phyloP scores from a whole-genome alignment of 2,113 vertebrate species.

The Oreochromis spilurus region DNA sequence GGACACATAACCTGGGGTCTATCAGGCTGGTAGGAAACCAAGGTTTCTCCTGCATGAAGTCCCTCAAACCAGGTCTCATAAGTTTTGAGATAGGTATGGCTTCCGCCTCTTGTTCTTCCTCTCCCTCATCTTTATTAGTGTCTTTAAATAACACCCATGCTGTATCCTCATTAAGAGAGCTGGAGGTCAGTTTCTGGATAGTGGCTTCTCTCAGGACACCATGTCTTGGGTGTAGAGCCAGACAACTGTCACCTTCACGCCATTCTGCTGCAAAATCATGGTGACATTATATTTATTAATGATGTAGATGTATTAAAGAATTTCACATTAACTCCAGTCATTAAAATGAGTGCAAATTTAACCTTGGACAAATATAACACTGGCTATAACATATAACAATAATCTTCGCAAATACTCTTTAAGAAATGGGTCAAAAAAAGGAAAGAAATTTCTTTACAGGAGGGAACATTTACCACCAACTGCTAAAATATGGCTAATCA shows the following conservation, averaged over 20 bases:
- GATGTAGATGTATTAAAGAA: neutral
- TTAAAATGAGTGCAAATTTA: neutral
- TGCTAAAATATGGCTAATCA: neutral
- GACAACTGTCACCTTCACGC: conserved; percentile 61
- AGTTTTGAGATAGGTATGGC: conserved; percentile 64
- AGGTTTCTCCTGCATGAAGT: conserved; percentile 79
- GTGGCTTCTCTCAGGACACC: conserved; percentile 70
- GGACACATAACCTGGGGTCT: conserved; percentile 58
- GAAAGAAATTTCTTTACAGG: neutral
- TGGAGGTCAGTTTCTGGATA: conserved; percentile 68
- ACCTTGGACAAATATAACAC: neutral
- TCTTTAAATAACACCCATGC: conserved; percentile 73
- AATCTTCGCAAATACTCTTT: neutral
- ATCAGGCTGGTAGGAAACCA: conserved; percentile 74
- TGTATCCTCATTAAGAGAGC: conserved; percentile 55
- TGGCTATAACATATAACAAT: neutral
- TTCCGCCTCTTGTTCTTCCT: conserved; percentile 23
- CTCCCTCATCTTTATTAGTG: conserved; percentile 39
- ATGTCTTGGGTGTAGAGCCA: conserved; percentile 70
- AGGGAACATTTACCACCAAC: neutral
- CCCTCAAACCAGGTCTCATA: conserved; percentile 24
- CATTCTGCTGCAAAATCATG: conserved; percentile 46
- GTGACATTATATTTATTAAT: neutral
- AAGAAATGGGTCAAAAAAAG: neutral
- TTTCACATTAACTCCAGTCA: neutral